Evolutionary conservation across 2,888 invertebrate species (phyloP).

Genomic region (Oxyscelio sp.): DNA sequence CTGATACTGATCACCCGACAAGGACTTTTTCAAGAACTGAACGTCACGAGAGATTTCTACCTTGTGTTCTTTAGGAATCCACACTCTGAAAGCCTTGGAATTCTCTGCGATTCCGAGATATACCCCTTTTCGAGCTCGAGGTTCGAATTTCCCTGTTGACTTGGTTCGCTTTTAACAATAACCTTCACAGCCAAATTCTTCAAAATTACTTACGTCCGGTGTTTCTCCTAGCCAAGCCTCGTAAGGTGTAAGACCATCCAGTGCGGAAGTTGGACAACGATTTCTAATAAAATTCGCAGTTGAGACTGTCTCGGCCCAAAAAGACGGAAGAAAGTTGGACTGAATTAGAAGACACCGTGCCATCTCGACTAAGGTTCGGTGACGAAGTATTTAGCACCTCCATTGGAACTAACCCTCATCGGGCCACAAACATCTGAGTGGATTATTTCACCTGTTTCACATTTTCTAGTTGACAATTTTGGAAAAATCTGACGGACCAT

Average conservation of each 20-base stretch:
- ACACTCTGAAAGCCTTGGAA: constrained; percentile 58
- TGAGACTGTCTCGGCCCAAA: constrained; percentile 78
- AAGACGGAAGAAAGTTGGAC: constrained; percentile 61
- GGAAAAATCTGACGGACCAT: constrained; percentile 67
- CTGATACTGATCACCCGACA: neutral
- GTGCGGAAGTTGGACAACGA: constrained; percentile 60
- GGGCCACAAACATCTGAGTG: constrained; percentile 43
- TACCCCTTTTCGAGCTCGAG: too few species aligned
- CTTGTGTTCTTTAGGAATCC: constrained; percentile 40
- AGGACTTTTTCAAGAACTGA: too few species aligned
- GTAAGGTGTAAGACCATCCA: constrained; percentile 61
- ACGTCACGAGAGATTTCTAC: too few species aligned
- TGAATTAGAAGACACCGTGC: constrained; percentile 67
- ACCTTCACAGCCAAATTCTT: too few species aligned
- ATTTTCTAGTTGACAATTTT: constrained; percentile 22
- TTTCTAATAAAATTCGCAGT: constrained; percentile 74
- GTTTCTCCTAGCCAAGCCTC: constrained; percentile 53
- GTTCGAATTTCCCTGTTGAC: constrained; percentile 63
- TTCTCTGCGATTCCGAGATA: constrained; percentile 65
- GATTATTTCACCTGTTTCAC: constrained; percentile 66
- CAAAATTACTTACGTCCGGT: constrained; percentile 41
- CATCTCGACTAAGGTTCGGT: constrained; percentile 31
- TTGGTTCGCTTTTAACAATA: constrained; percentile 44
- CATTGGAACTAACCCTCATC: neutral
- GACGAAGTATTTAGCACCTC: neutral